Evolutionary conservation across 2,888 invertebrate genomes (phyloP).

Genomic region (Hololepta plana): DNA sequence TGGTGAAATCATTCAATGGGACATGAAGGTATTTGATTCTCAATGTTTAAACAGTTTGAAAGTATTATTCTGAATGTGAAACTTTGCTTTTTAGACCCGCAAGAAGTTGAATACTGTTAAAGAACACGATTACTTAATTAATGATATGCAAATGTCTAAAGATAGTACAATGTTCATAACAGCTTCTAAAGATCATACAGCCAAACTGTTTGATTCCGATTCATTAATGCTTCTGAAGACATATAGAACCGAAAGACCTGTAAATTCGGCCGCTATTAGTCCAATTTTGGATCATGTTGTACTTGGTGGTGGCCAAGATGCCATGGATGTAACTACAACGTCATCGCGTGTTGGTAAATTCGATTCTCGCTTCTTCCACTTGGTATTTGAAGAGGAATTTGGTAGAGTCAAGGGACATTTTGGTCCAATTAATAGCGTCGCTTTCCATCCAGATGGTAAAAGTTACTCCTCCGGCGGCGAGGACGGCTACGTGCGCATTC

Average conservation of each 20-base stretch:
- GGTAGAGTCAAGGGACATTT: conserved; percentile 98
- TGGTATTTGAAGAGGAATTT: conserved; percentile 94
- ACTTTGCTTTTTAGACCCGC: conserved; percentile 43
- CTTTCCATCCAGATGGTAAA: conserved; percentile 95
- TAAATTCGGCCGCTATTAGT: conserved; percentile 95
- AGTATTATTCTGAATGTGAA: too few species aligned
- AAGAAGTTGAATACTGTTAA: conserved; percentile 60
- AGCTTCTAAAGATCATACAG: conserved; percentile 90
- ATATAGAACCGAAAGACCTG: conserved; percentile 94
- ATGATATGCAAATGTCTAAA: conserved; percentile 89
- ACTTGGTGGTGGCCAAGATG: conserved; percentile 97
- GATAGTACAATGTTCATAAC: conserved; percentile 94
- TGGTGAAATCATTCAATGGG: conserved; percentile 86
- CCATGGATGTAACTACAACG: conserved; percentile 96
- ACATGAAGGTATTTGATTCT: conserved; percentile 56
- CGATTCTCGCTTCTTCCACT: conserved; percentile 62
- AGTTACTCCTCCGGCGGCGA: conserved; percentile 96
- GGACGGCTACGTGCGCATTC: conserved; percentile 94
- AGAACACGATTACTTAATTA: conserved; percentile 76
- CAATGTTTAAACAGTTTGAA: too few species aligned
- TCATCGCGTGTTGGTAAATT: conserved; percentile 77
- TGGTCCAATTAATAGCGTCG: conserved; percentile 96
- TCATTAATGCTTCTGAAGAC: conserved; percentile 77
- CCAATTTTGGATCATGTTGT: conserved; percentile 93
- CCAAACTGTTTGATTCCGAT: conserved; percentile 84